Evolutionary conservation across 2,888 invertebrate species (phyloP).

Genomic region (Sipunculus nudus): DNA sequence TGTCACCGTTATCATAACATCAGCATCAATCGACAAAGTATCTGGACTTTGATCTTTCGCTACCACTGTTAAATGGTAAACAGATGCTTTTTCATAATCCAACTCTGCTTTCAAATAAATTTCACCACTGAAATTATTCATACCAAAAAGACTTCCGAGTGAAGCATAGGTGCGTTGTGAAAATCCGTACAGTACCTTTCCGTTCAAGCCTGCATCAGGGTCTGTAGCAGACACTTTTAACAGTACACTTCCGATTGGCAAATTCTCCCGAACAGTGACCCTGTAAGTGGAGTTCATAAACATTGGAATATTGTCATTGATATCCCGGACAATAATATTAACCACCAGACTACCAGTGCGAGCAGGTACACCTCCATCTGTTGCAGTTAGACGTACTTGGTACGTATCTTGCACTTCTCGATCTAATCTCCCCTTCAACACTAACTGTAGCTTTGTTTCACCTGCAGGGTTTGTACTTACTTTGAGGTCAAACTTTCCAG

Average conservation of each 20-base stretch:
- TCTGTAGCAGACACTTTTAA: constrained; percentile 36
- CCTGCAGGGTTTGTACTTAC: constrained; percentile 27
- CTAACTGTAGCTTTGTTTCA: constrained; percentile 31
- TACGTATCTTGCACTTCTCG: constrained; percentile 32
- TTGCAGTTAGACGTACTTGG: constrained; percentile 28
- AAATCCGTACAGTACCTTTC: constrained; percentile 35
- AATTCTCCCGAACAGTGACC: constrained; percentile 30
- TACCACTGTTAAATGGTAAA: constrained; percentile 30
- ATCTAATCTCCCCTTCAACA: constrained; percentile 32
- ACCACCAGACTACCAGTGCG: constrained; percentile 32
- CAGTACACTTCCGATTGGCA: constrained; percentile 17
- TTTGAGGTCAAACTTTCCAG: constrained; percentile 23
- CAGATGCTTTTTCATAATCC: constrained; percentile 28
- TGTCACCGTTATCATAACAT: constrained; percentile 30
- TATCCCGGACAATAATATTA: constrained; percentile 29
- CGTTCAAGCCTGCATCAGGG: constrained; percentile 36
- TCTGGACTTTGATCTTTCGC: constrained; percentile 35
- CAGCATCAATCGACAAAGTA: constrained; percentile 30
- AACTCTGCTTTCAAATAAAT: constrained; percentile 28
- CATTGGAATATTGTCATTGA: constrained; percentile 35
- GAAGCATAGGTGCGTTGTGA: constrained; percentile 26
- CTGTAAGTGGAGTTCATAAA: constrained; percentile 34
- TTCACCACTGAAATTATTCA: constrained; percentile 30
- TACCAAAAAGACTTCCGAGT: constrained; percentile 32
- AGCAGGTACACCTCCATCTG: constrained; percentile 29